These are phyloP conservation scores for Drosophila repletoides DNA, from an alignment of 1,140 invertebrate species.

Conservation along the genomic window DNA sequence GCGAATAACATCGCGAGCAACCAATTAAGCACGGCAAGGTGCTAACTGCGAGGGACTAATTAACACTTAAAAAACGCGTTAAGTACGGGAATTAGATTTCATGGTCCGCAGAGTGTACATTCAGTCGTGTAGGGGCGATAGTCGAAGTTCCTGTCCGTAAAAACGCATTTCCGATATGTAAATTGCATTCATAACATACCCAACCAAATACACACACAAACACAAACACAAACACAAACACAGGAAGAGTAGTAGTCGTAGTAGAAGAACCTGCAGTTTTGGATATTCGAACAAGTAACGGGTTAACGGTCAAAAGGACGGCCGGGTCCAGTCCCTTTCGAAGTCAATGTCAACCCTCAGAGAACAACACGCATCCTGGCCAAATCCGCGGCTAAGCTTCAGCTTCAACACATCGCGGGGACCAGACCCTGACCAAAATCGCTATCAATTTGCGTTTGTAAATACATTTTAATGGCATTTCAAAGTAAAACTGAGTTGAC, in stretches of 20 bases:
- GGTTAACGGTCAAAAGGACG: constrained; percentile 4
- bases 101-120: not conserved
- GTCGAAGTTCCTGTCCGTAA: not conserved
- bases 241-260: too few species aligned
- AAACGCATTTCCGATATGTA: constrained; percentile 5
- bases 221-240: not conserved
- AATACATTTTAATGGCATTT: constrained; percentile 81
- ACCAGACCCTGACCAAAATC: constrained; percentile 53
- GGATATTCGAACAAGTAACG: not conserved
- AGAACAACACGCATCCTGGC: constrained; percentile 11
- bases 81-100: not conserved
- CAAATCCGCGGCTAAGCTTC: constrained; percentile 63
- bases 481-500: constrained; percentile 66
- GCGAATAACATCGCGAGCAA: not conserved
- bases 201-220: not conserved
- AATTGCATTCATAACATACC: constrained; percentile 11
- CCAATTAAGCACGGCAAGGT: not conserved
- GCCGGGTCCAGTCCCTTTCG: not conserved
- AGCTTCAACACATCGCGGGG: constrained; percentile 62
- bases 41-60: not conserved
- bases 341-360: not conserved
- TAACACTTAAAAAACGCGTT: not conserved
- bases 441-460: constrained; percentile 80
- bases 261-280: not conserved
- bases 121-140: not conserved